phyloP scores from a whole-genome alignment of 2,113 vertebrate species.

The Carassius carassius region DNA sequence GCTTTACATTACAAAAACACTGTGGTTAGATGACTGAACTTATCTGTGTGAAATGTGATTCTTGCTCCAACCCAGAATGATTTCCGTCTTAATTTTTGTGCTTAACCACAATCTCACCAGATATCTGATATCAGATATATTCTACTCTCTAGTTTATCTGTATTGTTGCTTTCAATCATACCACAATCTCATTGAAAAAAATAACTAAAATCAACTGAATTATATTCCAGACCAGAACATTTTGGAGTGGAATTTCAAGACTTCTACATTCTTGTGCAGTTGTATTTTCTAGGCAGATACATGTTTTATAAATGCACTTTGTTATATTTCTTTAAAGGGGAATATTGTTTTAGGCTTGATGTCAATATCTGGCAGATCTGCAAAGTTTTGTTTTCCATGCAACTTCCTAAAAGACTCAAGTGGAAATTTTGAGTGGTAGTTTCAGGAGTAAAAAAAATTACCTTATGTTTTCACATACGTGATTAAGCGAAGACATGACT shows the following conservation, averaged over 20 bases:
- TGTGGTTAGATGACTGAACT: not conserved
- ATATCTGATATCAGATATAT: not conserved
- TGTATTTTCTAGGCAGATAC: not conserved
- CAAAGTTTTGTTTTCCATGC: not conserved
- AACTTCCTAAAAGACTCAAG: not conserved
- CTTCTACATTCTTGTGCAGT: not conserved
- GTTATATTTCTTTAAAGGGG: not conserved
- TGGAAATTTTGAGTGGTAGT: not conserved
- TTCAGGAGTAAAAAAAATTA: not conserved
- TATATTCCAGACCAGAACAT: not conserved
- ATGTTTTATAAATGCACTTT: too few relatives aligned
- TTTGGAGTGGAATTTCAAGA: not conserved
- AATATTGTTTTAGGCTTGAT: not conserved
- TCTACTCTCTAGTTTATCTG: not conserved
- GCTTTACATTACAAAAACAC: not conserved
- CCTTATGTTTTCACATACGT: not conserved
- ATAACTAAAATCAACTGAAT: not conserved
- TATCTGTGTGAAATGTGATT: not conserved
- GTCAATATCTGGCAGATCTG: not conserved
- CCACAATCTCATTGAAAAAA: not conserved
- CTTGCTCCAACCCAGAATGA: not conserved
- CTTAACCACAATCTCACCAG: conserved; percentile 6
- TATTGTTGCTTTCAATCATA: not conserved
- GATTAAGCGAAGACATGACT: conserved; percentile 1
- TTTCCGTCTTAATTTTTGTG: not conserved